Evolutionary conservation across 2,113 vertebrate genomes (phyloP).

Genomic region (Leucopsar rothschildi): DNA sequence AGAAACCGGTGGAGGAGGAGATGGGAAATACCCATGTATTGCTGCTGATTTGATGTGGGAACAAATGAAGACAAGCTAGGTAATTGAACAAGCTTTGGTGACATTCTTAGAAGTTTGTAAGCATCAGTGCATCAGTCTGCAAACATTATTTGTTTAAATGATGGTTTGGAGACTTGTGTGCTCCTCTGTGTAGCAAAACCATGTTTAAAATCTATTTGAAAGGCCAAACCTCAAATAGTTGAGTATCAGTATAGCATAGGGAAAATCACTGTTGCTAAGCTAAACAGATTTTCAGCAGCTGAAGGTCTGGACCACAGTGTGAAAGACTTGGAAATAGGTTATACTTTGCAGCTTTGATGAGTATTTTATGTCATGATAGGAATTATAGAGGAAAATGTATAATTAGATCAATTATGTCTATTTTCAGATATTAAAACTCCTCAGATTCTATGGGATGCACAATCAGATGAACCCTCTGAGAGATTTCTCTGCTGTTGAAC

Average conservation of each 20-base stretch:
- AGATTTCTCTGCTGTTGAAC: conserved; percentile 7
- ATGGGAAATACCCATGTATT: not conserved
- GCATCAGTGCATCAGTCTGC: not conserved
- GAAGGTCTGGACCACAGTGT: conserved; percentile 4
- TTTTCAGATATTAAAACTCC: conserved; percentile 21
- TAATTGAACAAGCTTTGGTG: not conserved
- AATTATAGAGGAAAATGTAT: not conserved
- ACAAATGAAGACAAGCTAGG: not conserved
- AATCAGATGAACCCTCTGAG: not conserved
- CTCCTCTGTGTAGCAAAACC: not conserved
- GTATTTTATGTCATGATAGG: not conserved
- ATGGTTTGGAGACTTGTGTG: not conserved
- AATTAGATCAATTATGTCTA: conserved; percentile 31
- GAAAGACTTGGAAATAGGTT: not conserved
- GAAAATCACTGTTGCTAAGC: not conserved
- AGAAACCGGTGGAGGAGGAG: fast-evolving
- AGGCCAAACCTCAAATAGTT: not conserved
- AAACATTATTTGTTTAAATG: not conserved
- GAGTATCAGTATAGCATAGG: not conserved
- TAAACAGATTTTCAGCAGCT: not conserved
- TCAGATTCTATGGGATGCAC: not conserved
- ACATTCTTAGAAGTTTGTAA: not conserved
- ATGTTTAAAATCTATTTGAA: not conserved
- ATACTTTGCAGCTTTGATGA: not conserved
- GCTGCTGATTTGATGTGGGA: not conserved